Conservation (phyloP, 2,113 vertebrate genomes). For the Clupea harengus region DNA sequence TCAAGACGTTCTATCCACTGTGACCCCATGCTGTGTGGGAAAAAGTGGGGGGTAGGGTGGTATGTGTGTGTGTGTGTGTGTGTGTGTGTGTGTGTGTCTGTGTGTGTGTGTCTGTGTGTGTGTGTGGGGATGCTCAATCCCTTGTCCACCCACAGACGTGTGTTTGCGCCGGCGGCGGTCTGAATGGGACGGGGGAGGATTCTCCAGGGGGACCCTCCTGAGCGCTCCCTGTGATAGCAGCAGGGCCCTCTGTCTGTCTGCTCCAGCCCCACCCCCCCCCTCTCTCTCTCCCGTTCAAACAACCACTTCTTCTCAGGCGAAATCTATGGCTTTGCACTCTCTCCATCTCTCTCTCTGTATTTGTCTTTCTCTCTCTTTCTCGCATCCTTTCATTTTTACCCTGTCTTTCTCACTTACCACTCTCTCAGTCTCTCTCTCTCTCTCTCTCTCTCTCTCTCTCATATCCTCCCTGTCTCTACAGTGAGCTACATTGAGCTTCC, state of each 20-base stretch:
- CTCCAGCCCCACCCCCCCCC: background rate
- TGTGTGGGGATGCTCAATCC: background rate
- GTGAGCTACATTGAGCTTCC: background rate
- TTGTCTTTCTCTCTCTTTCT: too few species aligned
- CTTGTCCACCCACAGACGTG: background rate
- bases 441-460: conserved; percentile 7
- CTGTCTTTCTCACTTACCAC: background rate
- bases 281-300: background rate
- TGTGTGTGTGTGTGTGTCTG: too few species aligned
- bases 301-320: background rate
- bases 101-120: background rate
- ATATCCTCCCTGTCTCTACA: conserved; percentile 7
- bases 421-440: too few species aligned
- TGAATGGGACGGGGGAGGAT: background rate
- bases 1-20: too few species aligned
- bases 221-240: background rate
- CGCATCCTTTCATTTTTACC: too few species aligned
- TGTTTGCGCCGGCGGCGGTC: background rate
- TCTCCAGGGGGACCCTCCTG: background rate
- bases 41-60: too few species aligned
- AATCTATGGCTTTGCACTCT: background rate
- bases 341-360: background rate
- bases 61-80: too few species aligned
- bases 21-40: too few species aligned
- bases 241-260: background rate